Evolutionary conservation across 2,797 vertebrate genomes (phyloP).

Genomic region (Gallinago solitaria): DNA sequence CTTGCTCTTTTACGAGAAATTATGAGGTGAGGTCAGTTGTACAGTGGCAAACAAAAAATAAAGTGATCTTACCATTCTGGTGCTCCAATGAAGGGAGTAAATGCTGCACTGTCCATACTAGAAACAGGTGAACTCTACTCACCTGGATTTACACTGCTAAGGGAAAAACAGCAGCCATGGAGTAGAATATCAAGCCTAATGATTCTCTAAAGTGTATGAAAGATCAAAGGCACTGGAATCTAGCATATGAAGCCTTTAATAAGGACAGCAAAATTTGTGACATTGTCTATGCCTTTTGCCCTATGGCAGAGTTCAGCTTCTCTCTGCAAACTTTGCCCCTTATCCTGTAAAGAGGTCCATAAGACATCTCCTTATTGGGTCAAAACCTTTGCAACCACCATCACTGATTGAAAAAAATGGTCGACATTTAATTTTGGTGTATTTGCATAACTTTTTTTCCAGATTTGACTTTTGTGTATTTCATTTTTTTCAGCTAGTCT

Average conservation of each 20-base stretch:
- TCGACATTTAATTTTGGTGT: background rate
- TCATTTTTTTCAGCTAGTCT: rapidly evolving
- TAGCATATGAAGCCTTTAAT: background rate
- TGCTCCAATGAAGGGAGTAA: background rate
- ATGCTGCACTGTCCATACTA: background rate
- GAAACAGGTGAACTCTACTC: background rate
- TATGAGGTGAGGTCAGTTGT: background rate
- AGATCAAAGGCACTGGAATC: background rate
- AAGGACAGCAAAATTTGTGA: background rate
- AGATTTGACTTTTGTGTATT: background rate
- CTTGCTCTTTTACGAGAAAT: background rate
- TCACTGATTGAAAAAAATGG: background rate
- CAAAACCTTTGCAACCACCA: background rate
- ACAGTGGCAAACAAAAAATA: background rate
- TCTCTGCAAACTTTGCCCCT: background rate
- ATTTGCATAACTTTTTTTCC: rapidly evolving
- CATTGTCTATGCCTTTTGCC: background rate
- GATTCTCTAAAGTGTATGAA: background rate
- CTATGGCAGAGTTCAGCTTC: background rate
- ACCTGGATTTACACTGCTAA: background rate
- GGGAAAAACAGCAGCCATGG: background rate
- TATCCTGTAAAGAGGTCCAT: background rate
- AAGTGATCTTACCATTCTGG: background rate
- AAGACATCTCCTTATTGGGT: background rate
- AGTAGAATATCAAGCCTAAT: background rate